Evolutionary conservation across 2,888 invertebrate genomes (phyloP).

Genomic region (Nebria brevicollis): DNA sequence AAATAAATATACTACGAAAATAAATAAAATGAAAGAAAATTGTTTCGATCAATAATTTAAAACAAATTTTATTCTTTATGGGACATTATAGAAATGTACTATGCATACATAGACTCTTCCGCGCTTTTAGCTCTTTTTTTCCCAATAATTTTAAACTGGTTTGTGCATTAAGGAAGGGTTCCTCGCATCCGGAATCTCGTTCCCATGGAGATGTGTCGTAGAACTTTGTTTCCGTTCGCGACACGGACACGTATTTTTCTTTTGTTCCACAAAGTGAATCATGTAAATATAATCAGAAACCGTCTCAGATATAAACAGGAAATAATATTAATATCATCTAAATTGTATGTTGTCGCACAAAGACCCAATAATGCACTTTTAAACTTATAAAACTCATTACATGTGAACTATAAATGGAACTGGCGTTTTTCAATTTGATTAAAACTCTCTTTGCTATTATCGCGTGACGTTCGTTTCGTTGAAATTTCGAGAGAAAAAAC

Average conservation of each 20-base stretch:
- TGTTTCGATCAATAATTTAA: too few species aligned
- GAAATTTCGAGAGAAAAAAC: neutral
- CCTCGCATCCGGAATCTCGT: neutral
- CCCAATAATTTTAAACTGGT: neutral
- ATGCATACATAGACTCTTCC: neutral
- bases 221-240: neutral
- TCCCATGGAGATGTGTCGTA: neutral
- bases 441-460: neutral
- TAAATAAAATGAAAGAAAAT: too few species aligned
- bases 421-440: neutral
- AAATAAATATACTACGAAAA: too few species aligned
- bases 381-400: neutral
- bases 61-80: neutral
- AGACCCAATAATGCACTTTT: neutral
- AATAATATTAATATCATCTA: too few species aligned
- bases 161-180: neutral
- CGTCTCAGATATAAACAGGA: too few species aligned
- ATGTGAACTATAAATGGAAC: neutral
- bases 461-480: neutral
- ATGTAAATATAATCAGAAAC: too few species aligned
- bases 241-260: neutral
- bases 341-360: too few species aligned
- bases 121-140: neutral
- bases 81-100: neutral
- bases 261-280: neutral